phyloP scores from a whole-genome alignment of 2,113 vertebrate genomes.

The Scomber japonicus region DNA sequence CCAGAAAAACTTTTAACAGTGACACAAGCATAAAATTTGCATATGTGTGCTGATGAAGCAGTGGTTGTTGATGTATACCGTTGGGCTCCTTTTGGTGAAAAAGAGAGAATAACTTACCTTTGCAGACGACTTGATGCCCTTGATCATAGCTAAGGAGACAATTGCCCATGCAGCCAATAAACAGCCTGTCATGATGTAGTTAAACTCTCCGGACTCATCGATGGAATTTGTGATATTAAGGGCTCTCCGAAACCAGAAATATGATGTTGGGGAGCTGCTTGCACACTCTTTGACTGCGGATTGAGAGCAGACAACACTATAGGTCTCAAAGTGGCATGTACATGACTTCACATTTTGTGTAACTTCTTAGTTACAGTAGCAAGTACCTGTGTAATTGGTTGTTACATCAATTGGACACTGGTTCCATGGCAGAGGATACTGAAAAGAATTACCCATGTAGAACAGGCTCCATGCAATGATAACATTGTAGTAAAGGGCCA shows the following conservation, averaged over 20 bases:
- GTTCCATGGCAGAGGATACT: slow-evolving; percentile 87
- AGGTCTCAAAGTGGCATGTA: not conserved
- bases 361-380: not conserved
- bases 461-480: slow-evolving; percentile 88
- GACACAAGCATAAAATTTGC: not conserved
- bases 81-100: not conserved
- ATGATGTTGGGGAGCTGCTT: slow-evolving; percentile 84
- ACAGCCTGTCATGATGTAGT: slow-evolving; percentile 82
- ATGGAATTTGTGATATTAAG: slow-evolving; percentile 87
- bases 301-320: slow-evolving; percentile 13
- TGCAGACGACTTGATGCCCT: slow-evolving; percentile 88
- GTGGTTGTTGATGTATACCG: too few species aligned
- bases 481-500: slow-evolving; percentile 87
- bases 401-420: slow-evolving; percentile 82
- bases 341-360: not conserved
- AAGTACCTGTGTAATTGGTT: slow-evolving; percentile 80
- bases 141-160: slow-evolving; percentile 85
- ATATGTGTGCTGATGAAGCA: too few species aligned
- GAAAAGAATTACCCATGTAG: slow-evolving; percentile 88
- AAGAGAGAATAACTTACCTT: slow-evolving; percentile 75
- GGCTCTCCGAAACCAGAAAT: slow-evolving; percentile 91
- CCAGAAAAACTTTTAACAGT: not conserved
- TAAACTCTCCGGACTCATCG: slow-evolving; percentile 81
- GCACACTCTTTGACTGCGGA: slow-evolving; percentile 85
- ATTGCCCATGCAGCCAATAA: slow-evolving; percentile 87